These are phyloP conservation scores for Actinia equina DNA, from an alignment of 64 coral and sea anemone genomes.

Conservation along the genomic window DNA sequence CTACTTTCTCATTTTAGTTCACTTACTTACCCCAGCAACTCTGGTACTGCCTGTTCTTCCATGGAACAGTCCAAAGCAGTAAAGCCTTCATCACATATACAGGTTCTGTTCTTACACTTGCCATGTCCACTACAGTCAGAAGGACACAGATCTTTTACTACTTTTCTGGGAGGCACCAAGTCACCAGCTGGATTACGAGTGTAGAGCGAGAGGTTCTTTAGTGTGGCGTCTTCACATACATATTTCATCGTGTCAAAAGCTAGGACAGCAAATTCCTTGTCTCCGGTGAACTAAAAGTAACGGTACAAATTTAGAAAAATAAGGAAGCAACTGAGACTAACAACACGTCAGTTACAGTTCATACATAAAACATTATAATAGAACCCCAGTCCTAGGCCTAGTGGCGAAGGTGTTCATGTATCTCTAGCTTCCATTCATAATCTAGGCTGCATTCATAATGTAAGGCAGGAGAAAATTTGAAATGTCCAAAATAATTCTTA, in stretches of 20 bases:
- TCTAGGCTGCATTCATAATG: too few species aligned
- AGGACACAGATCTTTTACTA: not conserved
- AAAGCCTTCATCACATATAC: not conserved
- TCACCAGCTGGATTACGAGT: not conserved
- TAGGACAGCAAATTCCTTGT: not conserved
- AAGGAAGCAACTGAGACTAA: too few species aligned
- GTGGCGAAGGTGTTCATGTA: too few species aligned
- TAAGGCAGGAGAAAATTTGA: too few species aligned
- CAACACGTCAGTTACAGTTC: too few species aligned
- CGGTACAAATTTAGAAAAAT: too few species aligned
- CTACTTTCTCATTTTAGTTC: too few species aligned
- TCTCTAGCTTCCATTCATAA: too few species aligned
- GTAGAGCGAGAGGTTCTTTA: not conserved
- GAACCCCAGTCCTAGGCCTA: too few species aligned
- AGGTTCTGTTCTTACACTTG: too few species aligned
- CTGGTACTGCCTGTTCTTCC: conserved; percentile 5
- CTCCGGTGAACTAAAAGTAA: conserved; percentile 19
- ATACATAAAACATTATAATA: too few species aligned
- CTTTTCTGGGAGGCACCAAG: not conserved
- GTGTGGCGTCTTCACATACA: conserved; percentile 20
- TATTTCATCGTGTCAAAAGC: conserved; percentile 3
- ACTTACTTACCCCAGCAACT: conserved; percentile 18
- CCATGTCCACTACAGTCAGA: conserved; percentile 20
- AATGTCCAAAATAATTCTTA: too few species aligned
- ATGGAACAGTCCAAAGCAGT: conserved; percentile 18